Evolutionary conservation across 2,113 vertebrate genomes (phyloP).

Genomic region (Rutilus rutilus): DNA sequence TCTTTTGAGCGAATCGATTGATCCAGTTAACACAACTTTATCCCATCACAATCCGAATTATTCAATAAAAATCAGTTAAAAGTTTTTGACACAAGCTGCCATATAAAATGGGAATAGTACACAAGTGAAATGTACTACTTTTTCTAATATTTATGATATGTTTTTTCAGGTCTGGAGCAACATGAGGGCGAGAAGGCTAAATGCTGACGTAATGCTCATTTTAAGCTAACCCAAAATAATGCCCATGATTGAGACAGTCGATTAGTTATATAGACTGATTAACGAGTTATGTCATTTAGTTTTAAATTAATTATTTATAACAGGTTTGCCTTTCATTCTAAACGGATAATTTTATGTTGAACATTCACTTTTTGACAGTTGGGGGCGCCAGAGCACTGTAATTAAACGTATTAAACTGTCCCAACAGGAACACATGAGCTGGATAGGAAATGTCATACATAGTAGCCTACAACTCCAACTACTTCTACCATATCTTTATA

Average conservation of each 20-base stretch:
- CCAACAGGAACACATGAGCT: background rate
- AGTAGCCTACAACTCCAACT: background rate
- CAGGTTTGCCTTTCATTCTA: background rate
- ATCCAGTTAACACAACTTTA: background rate
- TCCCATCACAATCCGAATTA: too few species aligned
- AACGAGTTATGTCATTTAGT: background rate
- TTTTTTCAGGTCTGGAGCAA: background rate
- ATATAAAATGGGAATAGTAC: background rate
- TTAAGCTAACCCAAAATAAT: background rate
- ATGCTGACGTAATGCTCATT: background rate
- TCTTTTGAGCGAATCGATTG: background rate
- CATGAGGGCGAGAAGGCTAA: background rate
- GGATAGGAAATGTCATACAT: background rate
- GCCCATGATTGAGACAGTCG: background rate
- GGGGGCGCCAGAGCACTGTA: conserved; percentile 22
- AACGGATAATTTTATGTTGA: background rate
- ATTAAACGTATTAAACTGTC: background rate
- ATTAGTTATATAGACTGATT: background rate
- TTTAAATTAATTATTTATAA: background rate
- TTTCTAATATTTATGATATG: background rate
- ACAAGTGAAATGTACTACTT: background rate
- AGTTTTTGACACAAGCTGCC: background rate
- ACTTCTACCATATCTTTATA: background rate
- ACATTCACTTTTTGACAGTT: background rate
- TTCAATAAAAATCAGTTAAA: background rate